Conservation (phyloP, 2,888 invertebrate species). For the Sesamia inferens region DNA sequence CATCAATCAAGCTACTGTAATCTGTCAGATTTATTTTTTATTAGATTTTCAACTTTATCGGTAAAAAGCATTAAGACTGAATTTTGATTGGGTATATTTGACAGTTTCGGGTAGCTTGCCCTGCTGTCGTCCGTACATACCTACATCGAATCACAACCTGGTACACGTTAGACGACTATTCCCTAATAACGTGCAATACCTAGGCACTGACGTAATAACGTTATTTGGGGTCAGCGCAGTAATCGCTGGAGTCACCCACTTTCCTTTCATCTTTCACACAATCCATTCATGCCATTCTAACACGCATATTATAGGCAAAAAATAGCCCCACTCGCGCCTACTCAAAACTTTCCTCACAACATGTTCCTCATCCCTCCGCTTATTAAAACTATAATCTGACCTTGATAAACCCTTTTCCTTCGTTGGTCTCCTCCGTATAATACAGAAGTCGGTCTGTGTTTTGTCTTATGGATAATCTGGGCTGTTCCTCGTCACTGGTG, state of each 20-base stretch:
- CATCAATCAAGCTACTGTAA: too few species aligned
- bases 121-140: too few species aligned
- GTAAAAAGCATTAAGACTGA: too few species aligned
- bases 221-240: not conserved
- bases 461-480: slow-evolving; percentile 89
- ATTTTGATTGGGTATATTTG: too few species aligned
- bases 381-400: slow-evolving; percentile 60
- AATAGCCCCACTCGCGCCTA: not conserved
- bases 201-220: not conserved
- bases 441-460: slow-evolving; percentile 95
- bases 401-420: slow-evolving; percentile 97
- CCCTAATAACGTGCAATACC: not conserved
- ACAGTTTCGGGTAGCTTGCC: too few species aligned
- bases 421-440: slow-evolving; percentile 96
- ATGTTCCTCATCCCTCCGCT: not conserved
- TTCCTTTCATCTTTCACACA: not conserved
- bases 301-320: too few species aligned
- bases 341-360: not conserved
- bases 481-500: slow-evolving; percentile 58
- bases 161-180: not conserved
- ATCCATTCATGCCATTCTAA: not conserved
- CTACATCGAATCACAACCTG: not conserved
- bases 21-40: too few species aligned
- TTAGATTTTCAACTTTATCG: too few species aligned
- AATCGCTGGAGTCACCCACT: not conserved